Conservation (phyloP, 2,113 vertebrate genomes). For the Cyanoramphus novaezelandiae region DNA sequence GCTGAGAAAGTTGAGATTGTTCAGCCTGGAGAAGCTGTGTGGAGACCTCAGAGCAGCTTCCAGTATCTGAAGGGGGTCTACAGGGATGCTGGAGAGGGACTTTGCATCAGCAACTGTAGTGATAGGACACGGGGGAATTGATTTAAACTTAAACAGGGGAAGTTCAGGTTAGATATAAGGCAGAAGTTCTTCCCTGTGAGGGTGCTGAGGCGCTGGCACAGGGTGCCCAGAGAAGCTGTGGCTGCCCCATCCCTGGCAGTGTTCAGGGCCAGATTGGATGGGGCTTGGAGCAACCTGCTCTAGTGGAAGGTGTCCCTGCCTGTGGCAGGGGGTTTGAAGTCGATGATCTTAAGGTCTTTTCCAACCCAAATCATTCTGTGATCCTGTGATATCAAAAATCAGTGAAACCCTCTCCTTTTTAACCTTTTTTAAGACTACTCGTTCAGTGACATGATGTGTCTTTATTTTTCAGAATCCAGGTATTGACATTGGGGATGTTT, state of each 20-base stretch:
- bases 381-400: background rate
- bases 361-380: background rate
- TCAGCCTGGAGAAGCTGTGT: background rate
- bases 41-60: background rate
- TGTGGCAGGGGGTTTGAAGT: background rate
- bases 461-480: slow-evolving; percentile 86
- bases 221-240: background rate
- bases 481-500: slow-evolving; percentile 95
- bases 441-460: fast-evolving
- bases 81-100: background rate
- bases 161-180: background rate
- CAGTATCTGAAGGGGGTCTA: background rate
- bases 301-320: background rate
- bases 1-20: background rate
- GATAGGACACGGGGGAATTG: background rate
- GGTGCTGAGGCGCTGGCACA: background rate
- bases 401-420: background rate
- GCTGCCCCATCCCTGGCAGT: background rate
- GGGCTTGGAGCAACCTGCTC: background rate
- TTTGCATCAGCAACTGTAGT: background rate
- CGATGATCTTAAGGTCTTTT: background rate
- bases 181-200: background rate
- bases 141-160: background rate
- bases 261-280: background rate
- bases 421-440: background rate